Percentiles rank a stretch among this genome's conserved stretches.
phyloP scores from a whole-genome alignment of 2,888 invertebrate species.

The Cartodere bifasciata region DNA sequence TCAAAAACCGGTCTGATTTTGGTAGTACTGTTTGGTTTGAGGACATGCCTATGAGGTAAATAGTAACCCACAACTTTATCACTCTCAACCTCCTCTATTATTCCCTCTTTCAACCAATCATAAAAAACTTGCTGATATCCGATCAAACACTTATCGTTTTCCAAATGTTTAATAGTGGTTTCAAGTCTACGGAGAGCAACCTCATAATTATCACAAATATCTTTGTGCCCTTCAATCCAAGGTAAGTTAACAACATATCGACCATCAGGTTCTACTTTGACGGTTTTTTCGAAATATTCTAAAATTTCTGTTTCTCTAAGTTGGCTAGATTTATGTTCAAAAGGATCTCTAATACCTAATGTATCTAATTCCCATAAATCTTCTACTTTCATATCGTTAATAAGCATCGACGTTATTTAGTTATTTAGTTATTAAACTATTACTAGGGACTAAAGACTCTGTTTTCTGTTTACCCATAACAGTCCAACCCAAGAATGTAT shows the following conservation, averaged over 20 bases:
- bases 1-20: conserved; percentile 18
- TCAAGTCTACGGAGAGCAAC: conserved; percentile 12
- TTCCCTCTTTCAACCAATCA: conserved; percentile 18
- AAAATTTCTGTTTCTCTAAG: background rate
- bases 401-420: too few relatives aligned
- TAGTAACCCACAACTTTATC: conserved; percentile 12
- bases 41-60: conserved; percentile 9
- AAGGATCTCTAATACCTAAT: background rate
- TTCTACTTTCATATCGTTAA: background rate
- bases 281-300: background rate
- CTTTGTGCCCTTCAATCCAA: background rate
- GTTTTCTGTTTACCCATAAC: too few relatives aligned
- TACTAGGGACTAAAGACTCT: too few relatives aligned
- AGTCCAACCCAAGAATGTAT: conserved; percentile 12
- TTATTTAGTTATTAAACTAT: too few relatives aligned
- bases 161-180: conserved; percentile 10
- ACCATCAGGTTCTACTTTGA: background rate
- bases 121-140: conserved; percentile 16
- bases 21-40: conserved; percentile 14
- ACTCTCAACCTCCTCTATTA: conserved; percentile 16
- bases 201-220: background rate
- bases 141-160: conserved; percentile 8
- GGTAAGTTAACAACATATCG: background rate
- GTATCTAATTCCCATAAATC: background rate
- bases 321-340: background rate